These are phyloP conservation scores for Ptyas mucosa DNA, from an alignment of 2,113 vertebrate species.

Conservation along the genomic window DNA sequence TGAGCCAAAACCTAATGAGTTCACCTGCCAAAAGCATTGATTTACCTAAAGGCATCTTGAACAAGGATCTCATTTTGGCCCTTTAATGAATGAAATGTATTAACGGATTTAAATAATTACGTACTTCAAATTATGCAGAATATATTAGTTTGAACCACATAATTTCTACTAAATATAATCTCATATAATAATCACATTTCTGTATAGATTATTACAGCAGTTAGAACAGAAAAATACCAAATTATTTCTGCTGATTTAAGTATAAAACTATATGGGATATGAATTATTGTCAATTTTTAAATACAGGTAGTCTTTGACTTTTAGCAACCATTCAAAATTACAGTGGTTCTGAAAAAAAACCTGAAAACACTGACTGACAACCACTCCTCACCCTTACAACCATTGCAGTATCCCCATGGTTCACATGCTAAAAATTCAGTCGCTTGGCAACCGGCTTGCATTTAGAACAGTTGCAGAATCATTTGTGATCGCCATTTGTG, in stretches of 20 bases:
- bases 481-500: background rate
- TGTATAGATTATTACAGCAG: background rate
- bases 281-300: constrained; percentile 34
- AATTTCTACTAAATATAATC: background rate
- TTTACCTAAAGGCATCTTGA: background rate
- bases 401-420: background rate
- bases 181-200: background rate
- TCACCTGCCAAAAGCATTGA: background rate
- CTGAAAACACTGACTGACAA: background rate
- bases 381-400: background rate
- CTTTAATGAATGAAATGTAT: background rate
- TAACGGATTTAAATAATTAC: background rate
- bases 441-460: background rate
- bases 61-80: background rate
- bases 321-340: background rate
- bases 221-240: background rate
- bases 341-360: background rate
- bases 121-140: background rate
- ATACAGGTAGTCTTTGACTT: background rate
- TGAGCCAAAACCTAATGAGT: background rate
- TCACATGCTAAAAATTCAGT: background rate
- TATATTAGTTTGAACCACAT: background rate
- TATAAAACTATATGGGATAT: background rate
- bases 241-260: background rate
- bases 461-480: background rate